Conservation (phyloP, 2,797 vertebrate species). For the Hapalemur alaotrensis region DNA sequence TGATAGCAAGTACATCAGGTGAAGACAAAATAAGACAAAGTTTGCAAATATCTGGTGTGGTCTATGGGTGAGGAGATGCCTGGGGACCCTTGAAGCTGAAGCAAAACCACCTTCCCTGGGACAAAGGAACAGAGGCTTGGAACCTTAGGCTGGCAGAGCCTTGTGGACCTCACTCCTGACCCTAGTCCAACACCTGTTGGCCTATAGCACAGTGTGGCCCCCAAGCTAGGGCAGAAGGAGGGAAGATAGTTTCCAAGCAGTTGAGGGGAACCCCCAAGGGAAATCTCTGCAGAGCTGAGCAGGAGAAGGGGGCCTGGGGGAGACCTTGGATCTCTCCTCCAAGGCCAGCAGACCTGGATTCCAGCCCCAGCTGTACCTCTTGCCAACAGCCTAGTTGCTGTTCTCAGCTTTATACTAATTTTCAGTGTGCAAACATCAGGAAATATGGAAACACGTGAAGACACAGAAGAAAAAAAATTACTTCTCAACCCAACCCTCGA, state of each 20-base stretch:
- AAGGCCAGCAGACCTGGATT: not conserved
- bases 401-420: not conserved
- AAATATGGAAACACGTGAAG: not conserved
- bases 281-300: not conserved
- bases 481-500: not conserved
- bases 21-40: not conserved
- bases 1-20: not conserved
- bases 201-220: not conserved
- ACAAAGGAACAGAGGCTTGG: not conserved
- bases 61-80: not conserved
- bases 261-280: not conserved
- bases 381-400: not conserved
- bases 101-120: not conserved
- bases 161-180: not conserved
- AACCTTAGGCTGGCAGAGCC: not conserved
- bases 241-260: not conserved
- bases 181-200: not conserved
- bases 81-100: not conserved
- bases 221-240: not conserved
- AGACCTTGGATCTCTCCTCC: not conserved
- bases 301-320: not conserved
- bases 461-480: not conserved
- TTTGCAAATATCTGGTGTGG: not conserved
- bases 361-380: not conserved
- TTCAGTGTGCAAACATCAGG: not conserved